Evolutionary conservation across 2,797 vertebrate species (phyloP).

Genomic region (Varecia variegata): DNA sequence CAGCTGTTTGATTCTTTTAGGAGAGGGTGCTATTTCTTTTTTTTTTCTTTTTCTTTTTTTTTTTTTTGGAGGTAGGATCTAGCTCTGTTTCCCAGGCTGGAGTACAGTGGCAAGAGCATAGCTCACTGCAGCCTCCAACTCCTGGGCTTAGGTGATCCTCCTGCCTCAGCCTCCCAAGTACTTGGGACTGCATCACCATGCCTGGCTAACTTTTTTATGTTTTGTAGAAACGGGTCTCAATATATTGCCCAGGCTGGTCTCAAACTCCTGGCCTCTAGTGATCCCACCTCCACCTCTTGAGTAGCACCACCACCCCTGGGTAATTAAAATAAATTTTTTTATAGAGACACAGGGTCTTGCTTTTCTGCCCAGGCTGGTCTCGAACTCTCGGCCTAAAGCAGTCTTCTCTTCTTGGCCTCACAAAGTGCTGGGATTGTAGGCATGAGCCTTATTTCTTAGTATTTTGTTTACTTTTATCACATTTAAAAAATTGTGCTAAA

Average conservation of each 20-base stretch:
- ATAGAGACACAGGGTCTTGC: neutral
- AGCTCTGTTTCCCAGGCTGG: too few relatives aligned
- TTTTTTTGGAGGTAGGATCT: too few relatives aligned
- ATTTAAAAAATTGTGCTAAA: neutral
- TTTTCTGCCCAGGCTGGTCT: neutral
- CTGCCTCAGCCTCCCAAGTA: too few relatives aligned
- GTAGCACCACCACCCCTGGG: neutral
- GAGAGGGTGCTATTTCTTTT: neutral
- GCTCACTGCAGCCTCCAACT: too few relatives aligned
- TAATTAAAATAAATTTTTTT: neutral
- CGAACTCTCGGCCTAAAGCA: neutral
- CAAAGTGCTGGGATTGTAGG: neutral
- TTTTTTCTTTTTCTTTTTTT: neutral
- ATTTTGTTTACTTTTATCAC: neutral
- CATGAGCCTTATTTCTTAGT: neutral
- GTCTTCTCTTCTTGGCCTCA: neutral
- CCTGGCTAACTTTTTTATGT: too few relatives aligned
- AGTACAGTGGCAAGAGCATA: too few relatives aligned
- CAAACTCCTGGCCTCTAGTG: neutral
- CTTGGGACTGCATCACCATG: too few relatives aligned
- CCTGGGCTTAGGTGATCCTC: too few relatives aligned
- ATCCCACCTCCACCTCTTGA: neutral
- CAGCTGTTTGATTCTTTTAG: neutral
- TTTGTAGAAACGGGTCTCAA: too few relatives aligned
- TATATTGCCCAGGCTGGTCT: neutral